A percentile compares a stretch with the other conserved stretches of the same genome.
Evolutionary conservation across 1,140 invertebrate species (phyloP).

Genomic region (Bombus turneri): DNA sequence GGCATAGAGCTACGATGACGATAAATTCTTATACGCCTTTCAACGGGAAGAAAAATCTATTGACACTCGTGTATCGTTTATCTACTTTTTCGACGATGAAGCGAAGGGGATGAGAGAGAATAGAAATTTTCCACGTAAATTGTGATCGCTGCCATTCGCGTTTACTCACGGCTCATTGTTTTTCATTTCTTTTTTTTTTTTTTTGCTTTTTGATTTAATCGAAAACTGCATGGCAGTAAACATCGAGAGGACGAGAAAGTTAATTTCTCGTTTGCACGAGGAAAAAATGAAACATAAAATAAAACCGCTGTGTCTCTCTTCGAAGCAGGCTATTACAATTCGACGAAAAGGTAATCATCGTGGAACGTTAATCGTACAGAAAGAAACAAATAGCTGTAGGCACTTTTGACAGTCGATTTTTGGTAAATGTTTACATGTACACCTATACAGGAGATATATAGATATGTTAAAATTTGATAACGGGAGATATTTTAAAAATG

Average conservation of each 20-base stretch:
- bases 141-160: not conserved
- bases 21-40: constrained; percentile 5
- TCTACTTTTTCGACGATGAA: not conserved
- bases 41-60: constrained; percentile 6
- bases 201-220: not conserved
- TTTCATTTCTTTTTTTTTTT: too few species aligned
- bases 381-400: not conserved
- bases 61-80: constrained; percentile 7
- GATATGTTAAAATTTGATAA: not conserved
- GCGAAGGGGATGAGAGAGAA: too few species aligned
- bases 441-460: not conserved
- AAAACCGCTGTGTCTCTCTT: not conserved
- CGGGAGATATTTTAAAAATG: not conserved
- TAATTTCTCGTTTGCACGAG: constrained; percentile 8
- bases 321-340: not conserved
- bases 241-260: not conserved
- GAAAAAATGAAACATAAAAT: constrained; percentile 3
- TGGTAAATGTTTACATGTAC: not conserved
- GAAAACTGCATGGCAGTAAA: not conserved
- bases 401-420: not conserved
- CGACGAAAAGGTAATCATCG: constrained; percentile 6
- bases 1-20: not conserved
- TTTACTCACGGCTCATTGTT: not conserved
- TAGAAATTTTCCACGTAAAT: constrained; percentile 3
- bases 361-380: not conserved